A percentile compares a stretch with the other conserved stretches of the same genome.
These are phyloP conservation scores for Pseudochromis fuscus DNA, from an alignment of 2,797 vertebrate genomes.

Conservation along the genomic window DNA sequence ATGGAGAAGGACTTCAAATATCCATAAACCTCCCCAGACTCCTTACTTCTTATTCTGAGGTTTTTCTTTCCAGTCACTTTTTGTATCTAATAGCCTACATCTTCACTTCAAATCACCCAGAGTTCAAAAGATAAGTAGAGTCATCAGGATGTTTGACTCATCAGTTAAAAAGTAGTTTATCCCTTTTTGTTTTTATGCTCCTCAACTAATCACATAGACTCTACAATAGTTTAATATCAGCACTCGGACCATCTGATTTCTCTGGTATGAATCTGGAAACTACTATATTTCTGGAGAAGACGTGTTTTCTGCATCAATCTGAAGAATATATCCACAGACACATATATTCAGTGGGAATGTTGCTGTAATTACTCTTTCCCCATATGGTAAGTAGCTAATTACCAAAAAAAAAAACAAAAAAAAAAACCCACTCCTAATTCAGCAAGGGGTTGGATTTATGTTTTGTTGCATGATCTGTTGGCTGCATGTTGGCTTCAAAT, in stretches of 20 bases:
- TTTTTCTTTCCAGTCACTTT: constrained; percentile 9
- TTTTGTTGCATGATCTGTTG: neutral
- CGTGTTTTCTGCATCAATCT: neutral
- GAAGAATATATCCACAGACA: neutral
- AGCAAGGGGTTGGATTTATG: neutral
- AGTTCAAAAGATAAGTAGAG: neutral
- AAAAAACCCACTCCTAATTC: neutral
- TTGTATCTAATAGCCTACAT: constrained; percentile 47
- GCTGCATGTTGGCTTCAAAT: too few species aligned
- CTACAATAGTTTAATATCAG: neutral
- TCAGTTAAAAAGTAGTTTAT: neutral
- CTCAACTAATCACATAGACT: neutral
- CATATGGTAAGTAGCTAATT: neutral
- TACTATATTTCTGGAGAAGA: neutral
- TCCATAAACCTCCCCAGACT: constrained; percentile 41
- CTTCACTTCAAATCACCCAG: constrained; percentile 17
- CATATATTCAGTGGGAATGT: too few species aligned
- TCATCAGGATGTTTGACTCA: neutral
- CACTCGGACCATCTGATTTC: too few species aligned
- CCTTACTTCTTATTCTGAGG: neutral
- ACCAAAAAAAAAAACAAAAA: neutral
- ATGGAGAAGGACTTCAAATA: constrained; percentile 45
- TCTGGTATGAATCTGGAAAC: too few species aligned
- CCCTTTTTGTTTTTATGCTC: neutral
- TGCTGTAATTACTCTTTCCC: too few species aligned